These are phyloP conservation scores for Caprella mutica DNA, from an alignment of 2,888 invertebrate species.

Conservation along the genomic window DNA sequence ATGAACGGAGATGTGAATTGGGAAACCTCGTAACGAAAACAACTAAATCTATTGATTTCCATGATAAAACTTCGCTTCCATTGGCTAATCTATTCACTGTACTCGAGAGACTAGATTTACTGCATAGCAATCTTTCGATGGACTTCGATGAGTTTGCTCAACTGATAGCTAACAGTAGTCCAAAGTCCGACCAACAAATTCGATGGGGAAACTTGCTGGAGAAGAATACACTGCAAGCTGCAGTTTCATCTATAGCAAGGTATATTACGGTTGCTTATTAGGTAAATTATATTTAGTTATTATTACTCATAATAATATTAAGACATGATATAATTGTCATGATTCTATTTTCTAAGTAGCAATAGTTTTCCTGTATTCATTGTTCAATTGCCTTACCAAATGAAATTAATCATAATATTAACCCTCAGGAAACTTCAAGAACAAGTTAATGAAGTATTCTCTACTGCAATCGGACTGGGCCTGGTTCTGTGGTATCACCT, in stretches of 20 bases:
- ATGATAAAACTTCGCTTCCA: conserved; percentile 15
- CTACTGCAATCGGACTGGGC: conserved; percentile 19
- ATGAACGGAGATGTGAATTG: conserved; percentile 18
- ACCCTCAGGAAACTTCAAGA: conserved; percentile 19
- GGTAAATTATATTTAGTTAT: neutral
- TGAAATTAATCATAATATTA: no score
- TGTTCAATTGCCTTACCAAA: no score
- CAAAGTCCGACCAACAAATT: no score
- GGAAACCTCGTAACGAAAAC: conserved; percentile 8
- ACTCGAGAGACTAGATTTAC: conserved; percentile 13
- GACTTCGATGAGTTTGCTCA: conserved; percentile 15
- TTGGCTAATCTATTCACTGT: conserved; percentile 19
- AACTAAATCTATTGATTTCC: conserved; percentile 13
- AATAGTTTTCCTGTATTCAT: no score
- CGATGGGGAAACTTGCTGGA: conserved; percentile 28
- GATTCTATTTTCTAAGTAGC: no score
- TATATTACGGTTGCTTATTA: neutral
- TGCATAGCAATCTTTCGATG: conserved; percentile 11
- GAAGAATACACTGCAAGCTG: conserved; percentile 17
- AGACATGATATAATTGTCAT: no score
- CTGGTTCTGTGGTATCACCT: conserved; percentile 30
- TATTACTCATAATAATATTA: neutral
- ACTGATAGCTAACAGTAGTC: no score
- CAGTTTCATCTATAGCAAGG: conserved; percentile 20
- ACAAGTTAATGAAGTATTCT: conserved; percentile 15